These are phyloP conservation scores for Aleiodes leptofemur DNA, from an alignment of 2,888 invertebrate species.

Conservation along the genomic window DNA sequence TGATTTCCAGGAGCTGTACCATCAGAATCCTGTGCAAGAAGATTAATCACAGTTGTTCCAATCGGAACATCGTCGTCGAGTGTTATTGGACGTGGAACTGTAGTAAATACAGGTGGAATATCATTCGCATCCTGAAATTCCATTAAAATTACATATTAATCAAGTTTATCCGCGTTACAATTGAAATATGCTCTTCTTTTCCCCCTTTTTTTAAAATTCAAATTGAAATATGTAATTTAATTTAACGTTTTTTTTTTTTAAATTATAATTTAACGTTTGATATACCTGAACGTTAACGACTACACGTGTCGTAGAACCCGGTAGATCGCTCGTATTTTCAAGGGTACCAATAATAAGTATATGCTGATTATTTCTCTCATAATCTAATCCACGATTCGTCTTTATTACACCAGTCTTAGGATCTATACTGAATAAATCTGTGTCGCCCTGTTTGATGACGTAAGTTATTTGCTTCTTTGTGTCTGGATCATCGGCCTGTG, in stretches of 20 bases:
- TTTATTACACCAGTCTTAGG: constrained; percentile 87
- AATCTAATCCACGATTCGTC: constrained; percentile 86
- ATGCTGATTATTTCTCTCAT: constrained; percentile 85
- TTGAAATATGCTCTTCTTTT: not conserved
- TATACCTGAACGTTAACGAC: constrained; percentile 83
- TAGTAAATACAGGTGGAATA: constrained; percentile 90
- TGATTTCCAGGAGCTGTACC: constrained; percentile 91
- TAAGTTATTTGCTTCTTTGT: constrained; percentile 89
- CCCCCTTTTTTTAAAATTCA: not conserved
- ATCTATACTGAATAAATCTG: constrained; percentile 89
- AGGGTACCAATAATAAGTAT: constrained; percentile 88
- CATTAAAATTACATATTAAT: constrained; percentile 13
- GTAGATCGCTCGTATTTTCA: constrained; percentile 84
- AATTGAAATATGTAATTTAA: not conserved
- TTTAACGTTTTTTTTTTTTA: constrained; percentile 3
- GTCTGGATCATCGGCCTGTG: constrained; percentile 89
- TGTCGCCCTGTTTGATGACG: constrained; percentile 87
- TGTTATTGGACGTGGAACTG: constrained; percentile 88
- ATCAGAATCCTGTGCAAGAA: constrained; percentile 89
- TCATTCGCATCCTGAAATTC: constrained; percentile 86
- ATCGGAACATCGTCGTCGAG: constrained; percentile 90
- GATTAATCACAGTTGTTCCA: constrained; percentile 86
- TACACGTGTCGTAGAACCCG: constrained; percentile 86
- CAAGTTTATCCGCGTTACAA: not conserved
- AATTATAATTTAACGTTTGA: constrained; percentile 14